Evolutionary conservation across 1,140 invertebrate genomes (phyloP).

Genomic region (Drosophila burlai): DNA sequence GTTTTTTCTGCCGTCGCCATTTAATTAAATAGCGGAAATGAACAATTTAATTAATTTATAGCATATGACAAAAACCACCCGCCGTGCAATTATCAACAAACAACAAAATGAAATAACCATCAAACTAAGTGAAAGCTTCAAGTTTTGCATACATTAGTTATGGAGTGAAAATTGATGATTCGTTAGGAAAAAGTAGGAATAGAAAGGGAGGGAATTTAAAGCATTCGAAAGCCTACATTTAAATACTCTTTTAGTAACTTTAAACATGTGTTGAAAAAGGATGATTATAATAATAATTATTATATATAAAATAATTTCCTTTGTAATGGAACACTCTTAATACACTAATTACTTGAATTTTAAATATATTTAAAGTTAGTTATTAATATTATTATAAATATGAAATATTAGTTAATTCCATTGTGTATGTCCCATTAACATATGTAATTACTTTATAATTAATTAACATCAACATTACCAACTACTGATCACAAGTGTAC

Average conservation of each 20-base stretch:
- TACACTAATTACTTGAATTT: too few relatives aligned
- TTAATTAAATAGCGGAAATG: slow-evolving; percentile 77
- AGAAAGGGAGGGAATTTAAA: neutral
- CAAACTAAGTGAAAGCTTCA: slow-evolving; percentile 19
- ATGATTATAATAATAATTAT: too few relatives aligned
- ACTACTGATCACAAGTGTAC: too few relatives aligned
- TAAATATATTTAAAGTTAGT: too few relatives aligned
- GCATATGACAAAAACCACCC: slow-evolving; percentile 36
- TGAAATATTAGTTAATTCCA: too few relatives aligned
- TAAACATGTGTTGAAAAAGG: neutral
- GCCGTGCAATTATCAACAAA: slow-evolving; percentile 26
- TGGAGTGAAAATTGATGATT: slow-evolving; percentile 10
- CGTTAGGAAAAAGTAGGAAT: neutral
- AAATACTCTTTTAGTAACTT: neutral
- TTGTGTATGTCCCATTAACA: too few relatives aligned
- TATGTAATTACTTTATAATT: too few relatives aligned
- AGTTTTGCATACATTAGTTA: slow-evolving; percentile 14
- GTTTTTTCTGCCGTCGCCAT: slow-evolving; percentile 14
- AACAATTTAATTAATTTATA: slow-evolving; percentile 78
- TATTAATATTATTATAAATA: too few relatives aligned
- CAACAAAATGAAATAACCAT: slow-evolving; percentile 17
- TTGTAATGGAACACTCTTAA: too few relatives aligned
- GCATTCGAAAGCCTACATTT: neutral
- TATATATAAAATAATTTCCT: too few relatives aligned
- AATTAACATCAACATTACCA: neutral